These are phyloP conservation scores for Atta colombica DNA, from an alignment of 1,140 invertebrate genomes.

Conservation along the genomic window DNA sequence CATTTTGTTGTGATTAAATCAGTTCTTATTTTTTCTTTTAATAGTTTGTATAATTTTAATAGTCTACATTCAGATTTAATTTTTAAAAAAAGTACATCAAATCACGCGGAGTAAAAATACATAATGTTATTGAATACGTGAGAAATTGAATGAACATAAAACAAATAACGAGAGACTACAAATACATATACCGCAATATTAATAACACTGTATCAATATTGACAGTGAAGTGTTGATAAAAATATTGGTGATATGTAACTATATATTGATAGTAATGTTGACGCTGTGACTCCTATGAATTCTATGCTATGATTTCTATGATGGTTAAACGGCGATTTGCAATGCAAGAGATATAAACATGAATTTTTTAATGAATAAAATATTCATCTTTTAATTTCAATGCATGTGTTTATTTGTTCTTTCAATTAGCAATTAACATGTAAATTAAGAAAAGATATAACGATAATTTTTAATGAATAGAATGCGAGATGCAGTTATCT, in stretches of 20 bases:
- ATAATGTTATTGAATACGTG: constrained; percentile 1
- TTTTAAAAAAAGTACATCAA: neutral
- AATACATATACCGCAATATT: neutral
- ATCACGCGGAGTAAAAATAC: neutral
- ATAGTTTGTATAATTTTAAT: neutral
- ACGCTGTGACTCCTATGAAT: neutral
- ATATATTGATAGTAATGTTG: constrained; percentile 19
- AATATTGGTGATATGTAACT: neutral
- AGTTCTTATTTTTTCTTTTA: neutral
- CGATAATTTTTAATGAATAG: neutral
- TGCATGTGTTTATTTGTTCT: neutral
- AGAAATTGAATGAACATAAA: constrained; percentile 4
- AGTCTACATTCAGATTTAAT: constrained; percentile 5
- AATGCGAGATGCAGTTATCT: neutral
- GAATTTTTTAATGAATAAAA: neutral
- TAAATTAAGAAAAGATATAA: neutral
- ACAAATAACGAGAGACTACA: neutral
- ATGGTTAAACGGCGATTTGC: neutral
- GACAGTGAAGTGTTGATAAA: constrained; percentile 16
- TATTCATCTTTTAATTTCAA: constrained; percentile 10
- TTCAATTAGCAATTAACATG: constrained; percentile 16
- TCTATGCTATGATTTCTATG: neutral
- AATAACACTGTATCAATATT: constrained; percentile 6
- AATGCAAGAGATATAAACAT: neutral
- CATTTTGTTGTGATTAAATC: neutral